Percentiles rank a stretch among this genome's conserved stretches.
These are phyloP conservation scores for Diorhabda carinulata DNA, from an alignment of 1,140 invertebrate species.

Conservation along the genomic window DNA sequence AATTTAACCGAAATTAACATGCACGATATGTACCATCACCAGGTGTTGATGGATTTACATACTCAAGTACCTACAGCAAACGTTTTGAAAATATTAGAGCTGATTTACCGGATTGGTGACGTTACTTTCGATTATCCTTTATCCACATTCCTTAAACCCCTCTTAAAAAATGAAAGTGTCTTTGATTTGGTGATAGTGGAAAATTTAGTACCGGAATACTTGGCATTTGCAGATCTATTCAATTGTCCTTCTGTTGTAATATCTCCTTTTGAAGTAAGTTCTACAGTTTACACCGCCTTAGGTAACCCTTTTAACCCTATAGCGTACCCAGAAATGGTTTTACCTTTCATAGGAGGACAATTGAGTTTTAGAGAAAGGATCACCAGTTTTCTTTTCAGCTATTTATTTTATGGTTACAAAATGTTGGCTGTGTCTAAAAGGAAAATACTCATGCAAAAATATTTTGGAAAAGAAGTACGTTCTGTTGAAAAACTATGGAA, in stretches of 20 bases:
- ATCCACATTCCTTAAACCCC: neutral
- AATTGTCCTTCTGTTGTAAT: constrained; percentile 17
- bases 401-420: neutral
- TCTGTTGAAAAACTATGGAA: neutral
- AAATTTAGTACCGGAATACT: constrained; percentile 5
- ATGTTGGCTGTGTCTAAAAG: neutral
- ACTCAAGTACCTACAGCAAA: neutral
- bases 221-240: constrained; percentile 6
- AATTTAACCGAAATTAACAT: neutral
- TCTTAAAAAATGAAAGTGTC: neutral
- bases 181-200: constrained; percentile 25
- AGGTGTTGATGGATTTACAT: neutral
- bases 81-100: neutral
- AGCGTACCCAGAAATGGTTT: constrained; percentile 9
- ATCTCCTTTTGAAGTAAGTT: constrained; percentile 5
- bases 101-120: neutral
- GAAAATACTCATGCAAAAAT: constrained; percentile 4
- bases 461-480: constrained; percentile 19
- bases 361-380: constrained; percentile 13
- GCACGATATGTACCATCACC: constrained; percentile 23
- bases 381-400: neutral
- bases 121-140: neutral
- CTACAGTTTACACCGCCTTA: neutral
- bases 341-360: constrained; percentile 3
- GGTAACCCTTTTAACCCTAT: constrained; percentile 25